Percentiles rank a stretch among this genome's conserved stretches.
Evolutionary conservation across 2,797 vertebrate genomes (phyloP).

Genomic region (Pseudochaenichthys georgianus): DNA sequence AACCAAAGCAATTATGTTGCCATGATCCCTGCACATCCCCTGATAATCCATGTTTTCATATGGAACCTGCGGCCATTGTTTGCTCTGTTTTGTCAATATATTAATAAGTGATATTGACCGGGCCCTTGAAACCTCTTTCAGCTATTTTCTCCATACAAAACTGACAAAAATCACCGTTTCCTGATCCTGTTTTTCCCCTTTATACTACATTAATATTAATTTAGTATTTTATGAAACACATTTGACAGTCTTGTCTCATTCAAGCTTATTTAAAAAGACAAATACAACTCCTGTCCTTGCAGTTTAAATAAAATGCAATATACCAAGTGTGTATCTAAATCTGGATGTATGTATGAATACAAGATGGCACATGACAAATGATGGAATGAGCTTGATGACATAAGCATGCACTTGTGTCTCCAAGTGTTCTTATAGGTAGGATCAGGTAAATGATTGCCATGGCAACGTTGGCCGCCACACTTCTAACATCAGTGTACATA

Average conservation of each 20-base stretch:
- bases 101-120: slow-evolving; percentile 68
- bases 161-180: background rate
- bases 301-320: background rate
- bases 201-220: slow-evolving; percentile 16
- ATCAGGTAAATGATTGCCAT: slow-evolving; percentile 74
- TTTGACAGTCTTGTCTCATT: background rate
- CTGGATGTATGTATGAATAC: slow-evolving; percentile 8
- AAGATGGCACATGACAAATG: background rate
- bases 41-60: slow-evolving; percentile 76
- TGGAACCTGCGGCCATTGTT: slow-evolving; percentile 62
- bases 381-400: slow-evolving; percentile 10
- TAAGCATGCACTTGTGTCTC: slow-evolving; percentile 17
- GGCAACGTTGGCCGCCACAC: slow-evolving; percentile 56
- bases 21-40: slow-evolving; percentile 59
- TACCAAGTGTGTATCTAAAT: slow-evolving; percentile 12
- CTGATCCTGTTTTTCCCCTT: background rate
- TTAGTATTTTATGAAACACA: no score
- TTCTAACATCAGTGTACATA: slow-evolving; percentile 24
- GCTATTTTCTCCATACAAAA: slow-evolving; percentile 39
- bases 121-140: slow-evolving; percentile 58
- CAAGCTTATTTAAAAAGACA: background rate
- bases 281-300: background rate
- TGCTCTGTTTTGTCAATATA: slow-evolving; percentile 70
- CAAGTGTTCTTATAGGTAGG: slow-evolving; percentile 45
- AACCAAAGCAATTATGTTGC: slow-evolving; percentile 62